Base-by-base conservation (phyloP, 2,888 invertebrate genomes). In the Kryphioiulus occultus region DNA sequence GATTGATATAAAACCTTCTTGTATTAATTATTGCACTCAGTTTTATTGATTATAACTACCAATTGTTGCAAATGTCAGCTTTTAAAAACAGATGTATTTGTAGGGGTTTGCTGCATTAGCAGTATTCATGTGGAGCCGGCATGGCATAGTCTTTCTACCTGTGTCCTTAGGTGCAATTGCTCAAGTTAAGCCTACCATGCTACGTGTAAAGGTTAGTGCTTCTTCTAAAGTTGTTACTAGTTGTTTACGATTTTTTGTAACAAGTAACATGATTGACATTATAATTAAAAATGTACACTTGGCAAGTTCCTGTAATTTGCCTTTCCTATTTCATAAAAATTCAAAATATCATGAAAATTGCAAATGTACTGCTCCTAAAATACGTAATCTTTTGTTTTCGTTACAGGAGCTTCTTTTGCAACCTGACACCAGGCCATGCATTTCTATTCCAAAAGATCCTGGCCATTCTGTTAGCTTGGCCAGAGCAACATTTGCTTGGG, bases 401-500 rank as follows among this genome's bases (percentile, higher is more conserved):
- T 35, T 86, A 42, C 87, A 93, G 93, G 91, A 90, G 88, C 90
- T 93, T 84, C 90, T 93, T 86, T 90, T 92, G 85, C 90, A 93
- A 90, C 92, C 93, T 88, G 93, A 94, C 89, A 92, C 92, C 85
- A 92, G 91, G 82, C 91, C 91, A 17, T 91, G 91, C 78, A 90
- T 92, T 12, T 91, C 91, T 42, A 91, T 92, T 86, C 93, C 93
- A 10, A 92, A 92, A 30, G 92, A 93, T 85, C 91, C 92, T 86
- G 92, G 92, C 19, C 92, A 93, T 90, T 93, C 93, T 1, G 90
- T 94, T 15, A 92, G 92, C 26, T 92, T 94, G 87, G 91, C 92
- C 30, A 92, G 93, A 88, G 94, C 93, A 15, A 92, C 92, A 1
- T 93, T 94, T 88, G 91, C 92, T 82, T 93, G 93, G 92, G 91